These are phyloP conservation scores for Lepidocolaptes lacrymiger DNA, from an alignment of 2,797 vertebrate genomes.

Conservation along the genomic window DNA sequence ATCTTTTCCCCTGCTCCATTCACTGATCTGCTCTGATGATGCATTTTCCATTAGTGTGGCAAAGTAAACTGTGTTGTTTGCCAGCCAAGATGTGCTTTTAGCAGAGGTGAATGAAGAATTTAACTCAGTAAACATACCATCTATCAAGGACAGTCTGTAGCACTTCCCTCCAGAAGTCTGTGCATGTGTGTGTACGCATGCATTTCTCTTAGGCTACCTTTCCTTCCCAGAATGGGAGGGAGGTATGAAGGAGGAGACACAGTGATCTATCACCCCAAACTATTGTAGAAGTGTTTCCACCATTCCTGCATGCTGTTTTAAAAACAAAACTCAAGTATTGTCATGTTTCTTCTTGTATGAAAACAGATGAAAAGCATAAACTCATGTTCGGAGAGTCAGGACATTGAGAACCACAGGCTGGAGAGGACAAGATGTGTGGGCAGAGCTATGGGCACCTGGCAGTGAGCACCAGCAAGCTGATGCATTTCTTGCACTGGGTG, in stretches of 20 bases:
- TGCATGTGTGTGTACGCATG: neutral
- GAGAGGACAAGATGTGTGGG: neutral
- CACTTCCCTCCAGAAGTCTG: neutral
- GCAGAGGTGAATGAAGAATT: neutral
- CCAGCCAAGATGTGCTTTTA: neutral
- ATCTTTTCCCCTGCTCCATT: neutral
- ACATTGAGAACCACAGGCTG: neutral
- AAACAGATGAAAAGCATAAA: neutral
- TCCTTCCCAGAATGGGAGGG: neutral
- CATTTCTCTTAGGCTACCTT: neutral
- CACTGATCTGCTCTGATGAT: neutral
- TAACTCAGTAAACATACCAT: neutral
- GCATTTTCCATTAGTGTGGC: neutral
- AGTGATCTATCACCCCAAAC: neutral
- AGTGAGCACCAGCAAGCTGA: neutral
- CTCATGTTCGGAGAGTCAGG: neutral
- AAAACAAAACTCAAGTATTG: neutral
- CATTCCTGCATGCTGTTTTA: neutral
- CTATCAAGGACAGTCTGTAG: neutral
- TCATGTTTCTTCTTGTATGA: neutral
- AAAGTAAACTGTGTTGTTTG: neutral
- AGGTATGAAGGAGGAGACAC: neutral
- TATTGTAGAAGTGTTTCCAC: neutral
- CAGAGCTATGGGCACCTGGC: neutral
- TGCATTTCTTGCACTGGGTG: neutral